These are phyloP conservation scores for Buphagus erythrorhynchus DNA, from an alignment of 2,797 vertebrate species.

Conservation along the genomic window DNA sequence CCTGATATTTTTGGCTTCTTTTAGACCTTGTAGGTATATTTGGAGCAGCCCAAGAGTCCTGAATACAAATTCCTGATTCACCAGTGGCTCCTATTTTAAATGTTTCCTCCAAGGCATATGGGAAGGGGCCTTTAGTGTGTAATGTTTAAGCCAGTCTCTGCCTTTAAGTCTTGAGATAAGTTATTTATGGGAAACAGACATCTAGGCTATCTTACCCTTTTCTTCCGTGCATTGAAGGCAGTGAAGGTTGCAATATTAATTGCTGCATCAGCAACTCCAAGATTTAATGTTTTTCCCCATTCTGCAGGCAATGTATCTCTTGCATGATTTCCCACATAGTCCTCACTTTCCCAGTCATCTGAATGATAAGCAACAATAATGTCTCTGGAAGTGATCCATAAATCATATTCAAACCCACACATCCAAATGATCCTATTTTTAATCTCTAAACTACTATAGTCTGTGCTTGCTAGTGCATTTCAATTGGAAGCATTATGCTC, in stretches of 20 bases:
- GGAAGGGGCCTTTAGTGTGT: background rate
- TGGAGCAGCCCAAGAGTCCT: background rate
- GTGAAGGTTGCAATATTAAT: slow-evolving; percentile 72
- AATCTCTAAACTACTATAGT: slow-evolving; percentile 64
- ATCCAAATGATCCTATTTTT: slow-evolving; percentile 71
- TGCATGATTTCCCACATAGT: slow-evolving; percentile 61
- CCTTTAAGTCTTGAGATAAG: slow-evolving; percentile 33
- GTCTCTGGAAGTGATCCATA: slow-evolving; percentile 73
- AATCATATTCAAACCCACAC: slow-evolving; percentile 73
- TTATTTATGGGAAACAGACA: slow-evolving; percentile 55
- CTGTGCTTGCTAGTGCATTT: slow-evolving; percentile 41
- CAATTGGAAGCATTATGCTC: slow-evolving; percentile 62
- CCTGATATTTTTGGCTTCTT: background rate
- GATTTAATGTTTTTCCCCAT: slow-evolving; percentile 58
- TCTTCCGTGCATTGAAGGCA: slow-evolving; percentile 37
- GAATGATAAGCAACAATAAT: slow-evolving; percentile 71
- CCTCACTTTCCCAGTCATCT: slow-evolving; percentile 63
- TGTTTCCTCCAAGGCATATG: slow-evolving; percentile 25
- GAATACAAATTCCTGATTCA: background rate
- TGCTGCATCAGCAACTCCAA: slow-evolving; percentile 69
- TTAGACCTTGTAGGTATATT: background rate
- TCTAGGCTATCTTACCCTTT: slow-evolving; percentile 58
- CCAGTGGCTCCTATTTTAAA: background rate
- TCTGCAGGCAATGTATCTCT: slow-evolving; percentile 48
- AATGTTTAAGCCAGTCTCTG: slow-evolving; percentile 28